Evolutionary conservation across 1,140 invertebrate species (phyloP).

Genomic region (Triops cancriformis): DNA sequence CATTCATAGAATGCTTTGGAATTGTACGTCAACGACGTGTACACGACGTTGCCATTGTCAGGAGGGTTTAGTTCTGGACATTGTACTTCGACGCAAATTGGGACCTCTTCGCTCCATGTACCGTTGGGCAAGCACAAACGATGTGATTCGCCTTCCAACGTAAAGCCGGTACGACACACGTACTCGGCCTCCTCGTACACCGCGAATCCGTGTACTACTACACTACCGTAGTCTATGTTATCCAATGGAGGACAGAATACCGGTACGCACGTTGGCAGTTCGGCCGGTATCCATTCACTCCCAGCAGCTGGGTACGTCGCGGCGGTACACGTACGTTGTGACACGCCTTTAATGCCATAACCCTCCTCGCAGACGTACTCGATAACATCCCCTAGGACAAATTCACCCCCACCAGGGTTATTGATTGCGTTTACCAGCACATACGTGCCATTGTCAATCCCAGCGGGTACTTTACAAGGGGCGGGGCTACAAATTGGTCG

Average conservation of each 20-base stretch:
- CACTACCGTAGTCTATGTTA: slow-evolving; percentile 25
- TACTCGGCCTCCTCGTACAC: slow-evolving; percentile 31
- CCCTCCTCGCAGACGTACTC: slow-evolving; percentile 30
- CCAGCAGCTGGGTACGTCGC: background rate
- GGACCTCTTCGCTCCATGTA: slow-evolving; percentile 30
- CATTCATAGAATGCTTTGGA: slow-evolving; percentile 36
- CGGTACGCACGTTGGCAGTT: background rate
- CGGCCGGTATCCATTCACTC: slow-evolving; percentile 19
- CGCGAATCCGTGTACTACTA: slow-evolving; percentile 25
- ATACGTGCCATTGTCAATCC: slow-evolving; percentile 29
- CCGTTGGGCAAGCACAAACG: slow-evolving; percentile 26
- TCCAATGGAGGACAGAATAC: slow-evolving; percentile 25
- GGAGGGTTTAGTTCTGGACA: slow-evolving; percentile 15
- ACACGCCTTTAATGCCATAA: slow-evolving; percentile 24
- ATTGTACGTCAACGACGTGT: slow-evolving; percentile 21
- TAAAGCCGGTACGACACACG: slow-evolving; percentile 32
- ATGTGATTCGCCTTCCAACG: slow-evolving; percentile 28
- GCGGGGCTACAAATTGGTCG: slow-evolving; percentile 35
- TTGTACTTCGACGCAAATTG: slow-evolving; percentile 30
- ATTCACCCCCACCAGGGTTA: slow-evolving; percentile 20
- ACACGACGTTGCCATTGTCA: slow-evolving; percentile 22
- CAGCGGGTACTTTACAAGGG: slow-evolving; percentile 34
- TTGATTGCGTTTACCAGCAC: slow-evolving; percentile 23
- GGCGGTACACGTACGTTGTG: slow-evolving; percentile 17
- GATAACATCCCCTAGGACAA: slow-evolving; percentile 23